Evolutionary conservation across 2,113 vertebrate species (phyloP).

Genomic region (Nothoprocta pentlandii): DNA sequence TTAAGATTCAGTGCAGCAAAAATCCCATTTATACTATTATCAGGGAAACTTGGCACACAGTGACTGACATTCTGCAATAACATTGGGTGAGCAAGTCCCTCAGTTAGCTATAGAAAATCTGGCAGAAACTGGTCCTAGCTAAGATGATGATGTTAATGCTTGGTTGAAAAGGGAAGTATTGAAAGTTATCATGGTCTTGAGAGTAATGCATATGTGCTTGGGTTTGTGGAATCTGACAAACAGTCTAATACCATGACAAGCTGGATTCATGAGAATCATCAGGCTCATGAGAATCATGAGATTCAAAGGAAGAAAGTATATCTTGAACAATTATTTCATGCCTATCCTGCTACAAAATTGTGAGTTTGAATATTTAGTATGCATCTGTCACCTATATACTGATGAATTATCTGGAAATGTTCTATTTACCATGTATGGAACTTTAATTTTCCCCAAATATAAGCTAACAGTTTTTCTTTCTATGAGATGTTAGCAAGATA

Average conservation of each 20-base stretch:
- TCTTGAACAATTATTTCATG: not conserved
- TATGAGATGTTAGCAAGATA: slow-evolving; percentile 69
- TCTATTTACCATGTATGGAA: slow-evolving; percentile 73
- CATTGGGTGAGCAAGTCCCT: not conserved
- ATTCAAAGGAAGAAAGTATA: not conserved
- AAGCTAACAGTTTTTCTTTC: slow-evolving; percentile 76
- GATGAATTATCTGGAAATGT: not conserved
- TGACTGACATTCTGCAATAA: not conserved
- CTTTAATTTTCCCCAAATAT: slow-evolving; percentile 77
- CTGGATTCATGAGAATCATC: not conserved
- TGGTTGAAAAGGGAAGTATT: not conserved
- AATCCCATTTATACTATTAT: not conserved
- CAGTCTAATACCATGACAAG: not conserved
- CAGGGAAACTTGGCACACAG: not conserved
- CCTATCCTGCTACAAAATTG: not conserved
- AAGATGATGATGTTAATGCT: not conserved
- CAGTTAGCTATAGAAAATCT: not conserved
- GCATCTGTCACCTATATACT: not conserved
- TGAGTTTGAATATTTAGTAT: not conserved
- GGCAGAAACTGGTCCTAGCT: not conserved
- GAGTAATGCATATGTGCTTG: not conserved
- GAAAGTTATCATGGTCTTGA: not conserved
- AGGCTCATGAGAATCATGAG: not conserved
- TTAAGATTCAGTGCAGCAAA: not conserved
- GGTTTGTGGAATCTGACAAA: not conserved